These are phyloP conservation scores for Phasianus colchicus DNA, from an alignment of 2,113 vertebrate genomes.

Conservation along the genomic window DNA sequence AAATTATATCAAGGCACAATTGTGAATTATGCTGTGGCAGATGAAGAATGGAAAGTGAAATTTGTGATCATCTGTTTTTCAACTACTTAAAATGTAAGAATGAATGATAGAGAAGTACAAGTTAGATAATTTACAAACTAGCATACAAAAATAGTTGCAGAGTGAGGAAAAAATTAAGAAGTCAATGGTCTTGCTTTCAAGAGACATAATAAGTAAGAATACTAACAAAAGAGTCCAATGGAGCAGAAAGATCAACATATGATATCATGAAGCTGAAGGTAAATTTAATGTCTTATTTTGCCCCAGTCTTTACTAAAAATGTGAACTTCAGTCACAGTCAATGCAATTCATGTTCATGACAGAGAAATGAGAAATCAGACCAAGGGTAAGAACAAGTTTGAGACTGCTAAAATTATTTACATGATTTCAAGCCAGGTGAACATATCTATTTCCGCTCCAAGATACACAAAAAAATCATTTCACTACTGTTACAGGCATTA, in stretches of 20 bases:
- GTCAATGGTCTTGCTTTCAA: not conserved
- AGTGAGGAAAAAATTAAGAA: not conserved
- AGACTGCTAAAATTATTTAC: constrained; percentile 11
- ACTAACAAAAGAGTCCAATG: not conserved
- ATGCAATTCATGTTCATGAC: not conserved
- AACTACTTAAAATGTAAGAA: not conserved
- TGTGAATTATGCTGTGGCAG: not conserved
- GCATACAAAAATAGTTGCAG: not conserved
- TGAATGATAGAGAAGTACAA: not conserved
- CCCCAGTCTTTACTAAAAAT: not conserved
- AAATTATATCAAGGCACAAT: not conserved
- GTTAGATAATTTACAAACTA: not conserved
- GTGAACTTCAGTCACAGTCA: not conserved
- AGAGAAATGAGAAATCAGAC: not conserved
- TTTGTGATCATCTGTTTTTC: not conserved
- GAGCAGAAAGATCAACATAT: not conserved
- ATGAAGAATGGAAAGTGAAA: not conserved
- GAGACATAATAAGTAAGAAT: not conserved
- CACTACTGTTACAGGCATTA: not conserved
- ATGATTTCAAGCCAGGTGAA: not conserved
- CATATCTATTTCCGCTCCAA: not conserved
- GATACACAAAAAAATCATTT: not conserved
- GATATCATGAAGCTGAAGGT: constrained; percentile 3
- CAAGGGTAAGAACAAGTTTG: not conserved
- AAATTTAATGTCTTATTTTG: not conserved